Conservation (phyloP, 2,888 invertebrate genomes). For the Thereva nobilitata region DNA sequence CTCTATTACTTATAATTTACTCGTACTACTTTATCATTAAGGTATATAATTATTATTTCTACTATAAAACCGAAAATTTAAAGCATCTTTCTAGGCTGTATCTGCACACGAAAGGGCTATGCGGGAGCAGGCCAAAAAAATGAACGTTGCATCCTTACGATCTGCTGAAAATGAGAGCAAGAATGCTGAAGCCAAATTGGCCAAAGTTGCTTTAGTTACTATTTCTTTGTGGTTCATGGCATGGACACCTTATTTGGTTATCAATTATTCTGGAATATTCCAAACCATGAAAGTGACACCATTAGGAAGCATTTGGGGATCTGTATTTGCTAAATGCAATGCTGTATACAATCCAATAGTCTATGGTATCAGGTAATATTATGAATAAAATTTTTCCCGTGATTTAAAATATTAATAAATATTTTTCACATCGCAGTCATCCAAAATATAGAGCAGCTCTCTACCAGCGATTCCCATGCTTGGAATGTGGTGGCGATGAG, state of each 20-base stretch:
- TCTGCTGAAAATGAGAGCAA: constrained; percentile 59
- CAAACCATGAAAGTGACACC: constrained; percentile 55
- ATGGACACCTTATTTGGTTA: constrained; percentile 61
- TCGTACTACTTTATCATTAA: constrained; percentile 65
- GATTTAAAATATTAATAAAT: too few species aligned
- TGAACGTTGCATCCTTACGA: constrained; percentile 64
- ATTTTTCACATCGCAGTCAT: constrained; percentile 50
- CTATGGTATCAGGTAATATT: constrained; percentile 62
- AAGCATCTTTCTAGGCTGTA: constrained; percentile 59
- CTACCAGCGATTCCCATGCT: constrained; percentile 65
- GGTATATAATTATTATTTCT: constrained; percentile 45
- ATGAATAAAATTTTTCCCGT: too few species aligned
- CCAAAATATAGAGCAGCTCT: constrained; percentile 67
- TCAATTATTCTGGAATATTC: constrained; percentile 58
- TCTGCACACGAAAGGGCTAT: constrained; percentile 62
- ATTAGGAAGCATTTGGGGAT: constrained; percentile 59
- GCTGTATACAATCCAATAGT: constrained; percentile 65
- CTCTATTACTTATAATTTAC: constrained; percentile 62
- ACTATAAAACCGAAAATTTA: too few species aligned
- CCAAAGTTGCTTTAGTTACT: constrained; percentile 64
- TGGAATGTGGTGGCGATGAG: constrained; percentile 58
- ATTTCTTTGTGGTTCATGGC: constrained; percentile 66
- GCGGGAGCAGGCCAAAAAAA: constrained; percentile 64
- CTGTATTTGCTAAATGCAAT: constrained; percentile 67
- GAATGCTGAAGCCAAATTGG: constrained; percentile 61